Evolutionary conservation across 2,113 vertebrate species (phyloP).

Genomic region (Girardinichthys multiradiatus): DNA sequence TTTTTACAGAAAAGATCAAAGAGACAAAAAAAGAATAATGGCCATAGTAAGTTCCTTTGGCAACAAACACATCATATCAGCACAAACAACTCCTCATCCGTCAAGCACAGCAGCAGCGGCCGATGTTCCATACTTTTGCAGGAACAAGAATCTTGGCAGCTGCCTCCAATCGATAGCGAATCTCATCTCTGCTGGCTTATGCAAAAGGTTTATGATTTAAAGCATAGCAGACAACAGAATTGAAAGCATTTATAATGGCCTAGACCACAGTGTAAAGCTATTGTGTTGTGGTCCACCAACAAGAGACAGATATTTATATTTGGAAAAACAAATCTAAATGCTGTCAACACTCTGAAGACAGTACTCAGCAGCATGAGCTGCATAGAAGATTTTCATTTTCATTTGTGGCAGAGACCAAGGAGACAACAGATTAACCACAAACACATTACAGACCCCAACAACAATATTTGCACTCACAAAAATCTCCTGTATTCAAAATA

Average conservation of each 20-base stretch:
- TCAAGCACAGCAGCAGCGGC: neutral
- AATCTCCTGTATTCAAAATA: neutral
- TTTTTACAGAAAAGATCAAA: neutral
- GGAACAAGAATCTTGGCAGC: neutral
- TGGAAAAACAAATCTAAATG: conserved; percentile 1
- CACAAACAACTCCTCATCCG: neutral
- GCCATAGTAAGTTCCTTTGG: neutral
- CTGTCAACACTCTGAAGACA: neutral
- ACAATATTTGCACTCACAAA: neutral
- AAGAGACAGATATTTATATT: neutral
- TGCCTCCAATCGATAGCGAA: neutral
- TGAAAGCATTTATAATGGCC: neutral
- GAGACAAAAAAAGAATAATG: neutral
- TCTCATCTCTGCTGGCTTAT: neutral
- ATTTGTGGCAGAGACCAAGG: neutral
- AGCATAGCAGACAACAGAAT: neutral
- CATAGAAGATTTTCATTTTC: neutral
- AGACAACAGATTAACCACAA: neutral
- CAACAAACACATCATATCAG: neutral
- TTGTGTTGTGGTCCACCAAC: neutral
- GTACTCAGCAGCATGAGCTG: neutral
- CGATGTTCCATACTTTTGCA: neutral
- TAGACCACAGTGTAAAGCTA: neutral
- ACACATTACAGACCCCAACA: neutral
- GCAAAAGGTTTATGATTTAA: conserved; percentile 1